phyloP scores from a whole-genome alignment of 2,113 vertebrate species.

The Micromys minutus region DNA sequence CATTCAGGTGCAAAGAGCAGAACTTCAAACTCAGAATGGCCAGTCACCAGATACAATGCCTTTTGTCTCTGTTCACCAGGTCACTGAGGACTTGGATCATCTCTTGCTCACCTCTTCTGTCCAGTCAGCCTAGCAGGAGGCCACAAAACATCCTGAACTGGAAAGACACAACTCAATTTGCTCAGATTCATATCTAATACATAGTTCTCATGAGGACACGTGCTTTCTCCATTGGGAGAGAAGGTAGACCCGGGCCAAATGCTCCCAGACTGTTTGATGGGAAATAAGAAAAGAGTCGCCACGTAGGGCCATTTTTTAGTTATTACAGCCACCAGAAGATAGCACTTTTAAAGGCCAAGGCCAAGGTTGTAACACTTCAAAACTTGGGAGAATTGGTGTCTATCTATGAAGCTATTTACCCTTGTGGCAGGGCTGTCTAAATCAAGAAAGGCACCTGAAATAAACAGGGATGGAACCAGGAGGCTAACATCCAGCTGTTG shows the following conservation, averaged over 20 bases:
- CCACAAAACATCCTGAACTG: background rate
- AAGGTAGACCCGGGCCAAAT: background rate
- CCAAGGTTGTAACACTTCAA: background rate
- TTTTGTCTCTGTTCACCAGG: background rate
- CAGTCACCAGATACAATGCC: background rate
- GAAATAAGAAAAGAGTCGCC: background rate
- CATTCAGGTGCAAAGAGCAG: background rate
- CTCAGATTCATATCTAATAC: background rate
- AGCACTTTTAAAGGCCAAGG: background rate
- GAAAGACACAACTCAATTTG: background rate
- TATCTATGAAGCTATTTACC: background rate
- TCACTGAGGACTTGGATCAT: background rate
- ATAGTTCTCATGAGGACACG: too few relatives aligned
- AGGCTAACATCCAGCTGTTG: background rate
- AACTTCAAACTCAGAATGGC: background rate
- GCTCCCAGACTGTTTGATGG: background rate
- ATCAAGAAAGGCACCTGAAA: background rate
- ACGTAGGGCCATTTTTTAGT: background rate
- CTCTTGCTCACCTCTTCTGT: background rate
- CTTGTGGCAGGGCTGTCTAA: background rate
- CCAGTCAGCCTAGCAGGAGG: background rate
- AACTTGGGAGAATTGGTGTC: background rate
- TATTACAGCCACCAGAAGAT: background rate
- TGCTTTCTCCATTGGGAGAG: background rate
- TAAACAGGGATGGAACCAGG: background rate